Percentiles rank a stretch among this genome's conserved stretches.
Evolutionary conservation across 2,888 invertebrate genomes (phyloP).

Genomic region (Diarsia rubi): DNA sequence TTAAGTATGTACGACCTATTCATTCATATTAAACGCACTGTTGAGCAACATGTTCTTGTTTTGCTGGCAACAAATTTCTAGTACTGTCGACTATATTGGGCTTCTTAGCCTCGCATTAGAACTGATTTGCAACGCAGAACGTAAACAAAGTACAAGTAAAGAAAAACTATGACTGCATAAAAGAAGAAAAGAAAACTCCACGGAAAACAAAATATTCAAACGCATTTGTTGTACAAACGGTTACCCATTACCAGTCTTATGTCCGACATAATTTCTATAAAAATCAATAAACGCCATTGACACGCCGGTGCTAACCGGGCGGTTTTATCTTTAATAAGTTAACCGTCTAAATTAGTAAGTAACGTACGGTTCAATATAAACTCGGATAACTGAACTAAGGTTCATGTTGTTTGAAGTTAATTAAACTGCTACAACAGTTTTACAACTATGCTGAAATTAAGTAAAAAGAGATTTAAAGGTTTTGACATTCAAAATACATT

Average conservation of each 20-base stretch:
- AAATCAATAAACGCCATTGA: slow-evolving; percentile 44
- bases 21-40: neutral
- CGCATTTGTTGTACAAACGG: neutral
- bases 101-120: neutral
- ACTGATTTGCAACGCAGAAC: neutral
- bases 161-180: neutral
- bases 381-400: neutral
- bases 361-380: slow-evolving; percentile 1
- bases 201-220: slow-evolving; percentile 1
- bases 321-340: slow-evolving; percentile 27
- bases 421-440: neutral
- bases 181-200: neutral
- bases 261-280: slow-evolving; percentile 19
- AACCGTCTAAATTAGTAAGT: slow-evolving; percentile 6
- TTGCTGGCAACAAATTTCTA: neutral
- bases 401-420: slow-evolving; percentile 14
- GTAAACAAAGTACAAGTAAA: neutral
- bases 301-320: slow-evolving; percentile 1
- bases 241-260: neutral
- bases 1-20: neutral
- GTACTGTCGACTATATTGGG: neutral
- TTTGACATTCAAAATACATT: neutral
- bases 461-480: neutral
- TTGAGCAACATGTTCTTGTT: neutral
- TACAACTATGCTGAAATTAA: neutral